Percentiles rank a stretch among this genome's conserved stretches.
Conservation (phyloP, 64 coral and sea anemone genomes). For the Montipora sp. region DNA sequence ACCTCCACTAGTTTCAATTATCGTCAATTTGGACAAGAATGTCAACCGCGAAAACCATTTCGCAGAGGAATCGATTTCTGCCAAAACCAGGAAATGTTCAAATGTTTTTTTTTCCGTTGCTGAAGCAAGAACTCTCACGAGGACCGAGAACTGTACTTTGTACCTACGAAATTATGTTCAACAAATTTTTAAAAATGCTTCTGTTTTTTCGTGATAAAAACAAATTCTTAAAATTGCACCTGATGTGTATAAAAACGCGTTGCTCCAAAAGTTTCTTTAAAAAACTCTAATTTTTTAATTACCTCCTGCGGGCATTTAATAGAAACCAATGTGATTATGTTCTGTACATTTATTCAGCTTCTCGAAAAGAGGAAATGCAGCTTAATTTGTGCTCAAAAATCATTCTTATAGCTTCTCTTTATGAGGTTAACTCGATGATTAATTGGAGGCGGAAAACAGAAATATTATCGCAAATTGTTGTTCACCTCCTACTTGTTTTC, state of each 20-base stretch:
- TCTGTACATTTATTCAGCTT: neutral
- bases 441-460: neutral
- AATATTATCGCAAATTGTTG: neutral
- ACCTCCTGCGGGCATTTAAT: too few species aligned
- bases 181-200: too few species aligned
- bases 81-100: neutral
- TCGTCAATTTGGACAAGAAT: neutral
- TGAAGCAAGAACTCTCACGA: neutral
- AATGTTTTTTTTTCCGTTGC: neutral
- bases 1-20: conserved; percentile 19
- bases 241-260: too few species aligned
- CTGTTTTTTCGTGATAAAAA: too few species aligned
- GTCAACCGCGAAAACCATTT: neutral
- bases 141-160: neutral
- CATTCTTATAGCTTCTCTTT: neutral
- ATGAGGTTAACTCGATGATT: neutral
- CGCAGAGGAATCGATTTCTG: neutral
- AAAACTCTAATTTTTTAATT: too few species aligned
- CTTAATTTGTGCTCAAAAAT: neutral
- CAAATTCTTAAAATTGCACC: too few species aligned
- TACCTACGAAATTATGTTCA: neutral
- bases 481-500: neutral
- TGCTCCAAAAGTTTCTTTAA: too few species aligned
- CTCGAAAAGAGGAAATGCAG: neutral
- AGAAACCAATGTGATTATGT: neutral